Evolutionary conservation across 2,797 vertebrate genomes (phyloP).

Genomic region (Cryptoblepharus egeriae): DNA sequence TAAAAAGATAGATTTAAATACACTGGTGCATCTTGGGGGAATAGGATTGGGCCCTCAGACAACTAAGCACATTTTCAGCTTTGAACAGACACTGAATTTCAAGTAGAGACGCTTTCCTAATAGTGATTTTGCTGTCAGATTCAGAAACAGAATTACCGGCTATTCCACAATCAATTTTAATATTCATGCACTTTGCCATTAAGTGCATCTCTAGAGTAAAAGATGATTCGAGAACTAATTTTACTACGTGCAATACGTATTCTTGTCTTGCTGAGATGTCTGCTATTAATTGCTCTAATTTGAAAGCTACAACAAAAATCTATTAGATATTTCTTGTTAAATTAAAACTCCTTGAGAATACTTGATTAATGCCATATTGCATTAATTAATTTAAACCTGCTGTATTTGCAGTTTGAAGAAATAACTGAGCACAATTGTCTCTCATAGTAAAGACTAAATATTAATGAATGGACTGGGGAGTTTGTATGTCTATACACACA

Average conservation of each 20-base stretch:
- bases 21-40: too few species aligned
- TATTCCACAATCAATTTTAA: slow-evolving; percentile 22
- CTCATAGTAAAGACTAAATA: background rate
- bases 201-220: background rate
- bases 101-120: background rate
- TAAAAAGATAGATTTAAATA: slow-evolving; percentile 5
- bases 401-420: slow-evolving; percentile 10
- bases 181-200: slow-evolving; percentile 6
- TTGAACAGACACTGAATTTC: background rate
- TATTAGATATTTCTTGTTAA: slow-evolving; percentile 10
- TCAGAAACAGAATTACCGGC: background rate
- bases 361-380: background rate
- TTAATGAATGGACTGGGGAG: background rate
- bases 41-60: too few species aligned
- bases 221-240: slow-evolving; percentile 24
- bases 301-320: slow-evolving; percentile 25
- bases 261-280: slow-evolving; percentile 14
- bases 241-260: background rate
- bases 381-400: slow-evolving; percentile 26
- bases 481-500: background rate
- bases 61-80: background rate
- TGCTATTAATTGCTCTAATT: slow-evolving; percentile 40
- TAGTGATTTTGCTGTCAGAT: background rate
- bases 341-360: slow-evolving; percentile 33
- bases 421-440: background rate